These are phyloP conservation scores for Pachyrhynchus sulphureomaculatus DNA, from an alignment of 1,140 invertebrate species.

Conservation along the genomic window DNA sequence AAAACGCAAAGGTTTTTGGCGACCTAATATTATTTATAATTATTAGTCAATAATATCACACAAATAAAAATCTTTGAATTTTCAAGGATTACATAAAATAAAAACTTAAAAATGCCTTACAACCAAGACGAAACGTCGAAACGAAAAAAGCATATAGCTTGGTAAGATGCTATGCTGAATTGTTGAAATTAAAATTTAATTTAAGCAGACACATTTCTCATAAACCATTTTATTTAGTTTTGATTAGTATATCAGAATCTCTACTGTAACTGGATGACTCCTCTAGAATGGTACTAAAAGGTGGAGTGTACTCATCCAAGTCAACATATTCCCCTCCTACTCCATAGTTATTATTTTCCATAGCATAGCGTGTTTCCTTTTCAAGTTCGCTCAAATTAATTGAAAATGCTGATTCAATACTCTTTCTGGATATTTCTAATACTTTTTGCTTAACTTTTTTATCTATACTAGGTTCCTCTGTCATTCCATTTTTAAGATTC, in stretches of 20 bases:
- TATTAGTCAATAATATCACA: too few species aligned
- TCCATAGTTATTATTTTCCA: background rate
- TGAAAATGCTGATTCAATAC: slow-evolving; percentile 13
- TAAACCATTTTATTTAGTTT: background rate
- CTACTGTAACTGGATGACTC: slow-evolving; percentile 6
- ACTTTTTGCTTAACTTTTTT: slow-evolving; percentile 20
- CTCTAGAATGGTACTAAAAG: slow-evolving; percentile 26
- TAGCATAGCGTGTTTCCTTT: background rate
- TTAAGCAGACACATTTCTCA: too few species aligned
- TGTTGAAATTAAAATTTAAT: too few species aligned
- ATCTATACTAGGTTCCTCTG: background rate
- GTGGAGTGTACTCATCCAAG: slow-evolving; percentile 8
- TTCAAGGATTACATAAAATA: too few species aligned
- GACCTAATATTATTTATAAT: too few species aligned
- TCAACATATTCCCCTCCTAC: slow-evolving; percentile 1
- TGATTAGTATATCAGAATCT: background rate
- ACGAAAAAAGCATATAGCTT: too few species aligned
- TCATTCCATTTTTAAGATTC: background rate
- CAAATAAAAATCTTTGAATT: too few species aligned
- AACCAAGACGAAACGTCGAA: too few species aligned
- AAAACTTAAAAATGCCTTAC: too few species aligned
- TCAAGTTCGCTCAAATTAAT: slow-evolving; percentile 5
- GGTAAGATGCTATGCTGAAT: too few species aligned
- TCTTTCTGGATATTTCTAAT: slow-evolving; percentile 26
- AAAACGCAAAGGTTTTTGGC: too few species aligned